These are phyloP conservation scores for Eilema sororculum DNA, from an alignment of 2,888 invertebrate species.

Conservation along the genomic window DNA sequence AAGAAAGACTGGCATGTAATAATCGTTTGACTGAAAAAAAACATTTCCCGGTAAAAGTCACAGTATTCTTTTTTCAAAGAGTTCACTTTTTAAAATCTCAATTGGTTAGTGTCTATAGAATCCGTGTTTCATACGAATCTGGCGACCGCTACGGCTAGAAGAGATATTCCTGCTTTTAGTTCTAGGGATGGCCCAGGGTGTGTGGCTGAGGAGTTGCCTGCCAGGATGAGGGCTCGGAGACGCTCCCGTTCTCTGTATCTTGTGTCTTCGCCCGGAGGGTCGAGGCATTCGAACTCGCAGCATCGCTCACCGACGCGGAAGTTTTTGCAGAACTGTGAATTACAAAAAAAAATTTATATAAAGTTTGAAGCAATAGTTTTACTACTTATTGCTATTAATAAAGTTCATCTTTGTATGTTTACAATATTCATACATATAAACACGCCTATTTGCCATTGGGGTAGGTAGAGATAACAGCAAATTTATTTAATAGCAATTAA, in stretches of 20 bases:
- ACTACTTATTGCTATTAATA: too few species aligned
- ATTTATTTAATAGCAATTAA: too few species aligned
- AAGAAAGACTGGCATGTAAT: slow-evolving; percentile 31
- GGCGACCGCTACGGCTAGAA: slow-evolving; percentile 77
- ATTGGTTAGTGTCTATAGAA: slow-evolving; percentile 41
- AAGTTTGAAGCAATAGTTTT: too few species aligned
- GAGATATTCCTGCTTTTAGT: slow-evolving; percentile 72
- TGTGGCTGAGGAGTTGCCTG: slow-evolving; percentile 86
- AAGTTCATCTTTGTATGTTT: too few species aligned
- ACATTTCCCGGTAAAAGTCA: slow-evolving; percentile 26
- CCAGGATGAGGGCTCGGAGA: slow-evolving; percentile 87
- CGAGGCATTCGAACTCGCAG: slow-evolving; percentile 96
- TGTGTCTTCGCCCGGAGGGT: slow-evolving; percentile 90
- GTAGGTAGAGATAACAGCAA: too few species aligned
- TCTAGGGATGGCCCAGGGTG: slow-evolving; percentile 65
- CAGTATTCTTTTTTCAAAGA: slow-evolving; percentile 16
- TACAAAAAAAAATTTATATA: slow-evolving; percentile 4
- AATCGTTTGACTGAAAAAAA: slow-evolving; percentile 30
- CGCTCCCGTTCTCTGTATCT: slow-evolving; percentile 87
- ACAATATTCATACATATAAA: too few species aligned
- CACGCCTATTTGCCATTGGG: too few species aligned
- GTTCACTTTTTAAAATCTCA: slow-evolving; percentile 27
- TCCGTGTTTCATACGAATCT: slow-evolving; percentile 73
- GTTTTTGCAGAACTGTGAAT: slow-evolving; percentile 92
- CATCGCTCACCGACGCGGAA: slow-evolving; percentile 94